These are phyloP conservation scores for Hemistola chrysoprasaria DNA, from an alignment of 2,888 invertebrate species.

Conservation along the genomic window DNA sequence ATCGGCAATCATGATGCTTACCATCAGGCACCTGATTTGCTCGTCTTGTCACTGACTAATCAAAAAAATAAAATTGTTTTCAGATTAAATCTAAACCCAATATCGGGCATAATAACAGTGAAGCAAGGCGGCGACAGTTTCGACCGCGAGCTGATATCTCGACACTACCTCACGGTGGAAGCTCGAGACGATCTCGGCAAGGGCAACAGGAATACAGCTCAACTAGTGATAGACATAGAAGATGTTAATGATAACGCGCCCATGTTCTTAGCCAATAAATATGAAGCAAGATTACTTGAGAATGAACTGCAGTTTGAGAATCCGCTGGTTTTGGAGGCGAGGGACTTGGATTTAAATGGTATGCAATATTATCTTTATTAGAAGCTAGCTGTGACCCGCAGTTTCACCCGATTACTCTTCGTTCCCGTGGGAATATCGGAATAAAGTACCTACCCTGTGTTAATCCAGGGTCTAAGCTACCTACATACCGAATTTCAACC, in stretches of 20 bases:
- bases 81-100: slow-evolving; percentile 90
- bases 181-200: slow-evolving; percentile 93
- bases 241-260: slow-evolving; percentile 97
- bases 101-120: slow-evolving; percentile 93
- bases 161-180: slow-evolving; percentile 93
- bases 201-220: slow-evolving; percentile 91
- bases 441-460: no score
- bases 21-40: no score
- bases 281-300: slow-evolving; percentile 92
- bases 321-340: slow-evolving; percentile 89
- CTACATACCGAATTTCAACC: no score
- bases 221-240: slow-evolving; percentile 90
- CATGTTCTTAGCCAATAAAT: slow-evolving; percentile 90
- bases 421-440: no score
- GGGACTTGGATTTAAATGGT: slow-evolving; percentile 93
- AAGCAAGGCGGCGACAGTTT: slow-evolving; percentile 89
- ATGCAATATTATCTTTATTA: slow-evolving; percentile 27
- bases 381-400: no score
- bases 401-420: no score
- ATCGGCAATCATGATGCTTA: no score
- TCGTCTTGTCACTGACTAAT: no score
- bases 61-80: slow-evolving; percentile 1
- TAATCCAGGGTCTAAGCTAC: no score
- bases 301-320: slow-evolving; percentile 90
- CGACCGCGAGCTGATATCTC: slow-evolving; percentile 92